These are phyloP conservation scores for Myopa testacea DNA, from an alignment of 2,888 invertebrate species.

Conservation along the genomic window DNA sequence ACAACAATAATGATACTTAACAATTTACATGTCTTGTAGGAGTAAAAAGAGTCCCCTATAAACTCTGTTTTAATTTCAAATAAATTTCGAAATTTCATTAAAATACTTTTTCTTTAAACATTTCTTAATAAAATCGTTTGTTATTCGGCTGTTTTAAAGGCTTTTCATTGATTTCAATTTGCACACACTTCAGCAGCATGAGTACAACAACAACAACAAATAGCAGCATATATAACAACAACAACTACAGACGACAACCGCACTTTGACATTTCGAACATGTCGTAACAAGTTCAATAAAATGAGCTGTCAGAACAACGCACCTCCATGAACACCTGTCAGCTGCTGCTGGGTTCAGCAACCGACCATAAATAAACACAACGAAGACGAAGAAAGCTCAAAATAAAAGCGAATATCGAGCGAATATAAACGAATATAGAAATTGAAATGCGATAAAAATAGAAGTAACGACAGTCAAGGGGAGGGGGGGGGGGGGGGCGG, in stretches of 20 bases:
- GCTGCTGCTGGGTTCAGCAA: slow-evolving; percentile 9
- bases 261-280: slow-evolving; percentile 18
- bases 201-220: too few species aligned
- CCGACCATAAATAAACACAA: neutral
- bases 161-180: too few species aligned
- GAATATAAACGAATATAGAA: too few species aligned
- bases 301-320: slow-evolving; percentile 32
- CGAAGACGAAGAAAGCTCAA: neutral
- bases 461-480: neutral
- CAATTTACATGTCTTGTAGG: too few species aligned
- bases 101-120: too few species aligned
- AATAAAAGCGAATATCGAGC: neutral
- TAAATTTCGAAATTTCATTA: too few species aligned
- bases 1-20: too few species aligned
- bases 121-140: too few species aligned
- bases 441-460: neutral
- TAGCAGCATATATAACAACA: neutral
- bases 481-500: neutral
- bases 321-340: slow-evolving; percentile 26
- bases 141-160: too few species aligned
- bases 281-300: slow-evolving; percentile 29
- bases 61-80: too few species aligned
- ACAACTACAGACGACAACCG: neutral
- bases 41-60: too few species aligned
- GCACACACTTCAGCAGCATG: too few species aligned